Evolutionary conservation across 1,140 invertebrate species (phyloP), one percentile per base, ranked within the genome.

Genomic region (Temnothorax nylanderi): DNA sequence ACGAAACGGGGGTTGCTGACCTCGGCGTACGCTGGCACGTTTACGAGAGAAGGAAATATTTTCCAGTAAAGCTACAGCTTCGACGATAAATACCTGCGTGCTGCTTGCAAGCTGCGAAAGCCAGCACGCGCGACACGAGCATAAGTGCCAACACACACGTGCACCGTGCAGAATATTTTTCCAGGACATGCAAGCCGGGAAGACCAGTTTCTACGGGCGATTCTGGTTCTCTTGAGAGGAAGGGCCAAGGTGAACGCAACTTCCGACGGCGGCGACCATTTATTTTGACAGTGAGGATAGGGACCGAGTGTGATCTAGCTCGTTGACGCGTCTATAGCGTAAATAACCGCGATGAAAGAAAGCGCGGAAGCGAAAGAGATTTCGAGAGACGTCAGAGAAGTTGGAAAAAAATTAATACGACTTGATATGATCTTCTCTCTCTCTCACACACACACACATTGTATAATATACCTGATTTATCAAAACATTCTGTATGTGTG

Each of bases 241-340:
- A 84, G 78, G 44, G 85, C 49, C 77, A 32, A 74, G 69, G 69
- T 75, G 86, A 41, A 56, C 49, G 86, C 54, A 87, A 85, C 86
- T 87, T 75, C 80, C 86, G 86, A 87, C 80, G 80, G 84, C 58
- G 80, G 75, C 75, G 58, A 75, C 86, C 78, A 87, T 87, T 85
- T 86, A 87, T 87, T 87, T 87, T 85, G 81, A 87, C 81, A 87
- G 64, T 82, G 34, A 81, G 64, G 54, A 86, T 67, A 69, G 49
- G 49, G 75, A 81, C 69, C 76, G 51, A 67, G 75, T 51, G 75
- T 58, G 60, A 65, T 80, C 62, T 81, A 65, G 75, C 84, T 86
- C 80, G 80, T 84, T 84, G 80, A 84, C 80, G 80, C 69, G 80
- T 84, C 80, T 49, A 44, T 47, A 84, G 80, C 69, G 80, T 84